Base-by-base conservation (phyloP, 2,888 invertebrate species). In the Drosophila demipolita region DNA sequence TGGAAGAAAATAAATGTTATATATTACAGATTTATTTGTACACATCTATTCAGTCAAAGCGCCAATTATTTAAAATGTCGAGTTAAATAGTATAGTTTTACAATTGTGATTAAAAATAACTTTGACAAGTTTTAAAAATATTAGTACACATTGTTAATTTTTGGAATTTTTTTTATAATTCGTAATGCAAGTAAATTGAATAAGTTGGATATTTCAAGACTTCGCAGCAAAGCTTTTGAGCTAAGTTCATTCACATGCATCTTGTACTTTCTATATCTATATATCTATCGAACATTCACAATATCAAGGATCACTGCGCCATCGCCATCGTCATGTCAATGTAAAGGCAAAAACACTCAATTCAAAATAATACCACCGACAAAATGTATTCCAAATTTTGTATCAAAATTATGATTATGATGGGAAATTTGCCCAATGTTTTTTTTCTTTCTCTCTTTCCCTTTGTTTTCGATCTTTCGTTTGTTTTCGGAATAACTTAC, bases 391-490 rank as follows among this genome's bases (percentile, higher is more conserved):
- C 84, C 53, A 84, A 87, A 84, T 87, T 84, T 23, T 45, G 26
- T 61, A 78, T 76, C 84, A 67, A 84, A 87, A 87, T 87, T 84
- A 36, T 58, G 57, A 68, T 55, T 59, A 60, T 62, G 69, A 73
- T 74, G 77, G 66, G 73, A 63, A 71, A 70, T 60, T 45, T 75
- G 72, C 71, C 50, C 61, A 73, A 72, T 73, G 52, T 72, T 70
- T 59, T 64, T 50, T 52, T 50, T 73, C 49, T 29, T 45, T 75
- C 73, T 83, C 70, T 76, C 57, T 73, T 76, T 84, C 80, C 80
- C 75, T 83, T 75, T 78, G 63, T 68, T 72, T 77, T 67, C 78
- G 52, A 65, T 64, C 55, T 76, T 73, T 78, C 65, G 73, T 78
- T 83, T 82, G 20, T 40, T 75, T 82, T 79, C 74, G 80, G 80